A percentile compares a stretch with the other conserved stretches of the same genome.
phyloP scores from a whole-genome alignment of 2,113 vertebrate species.

The Smithornis capensis region DNA sequence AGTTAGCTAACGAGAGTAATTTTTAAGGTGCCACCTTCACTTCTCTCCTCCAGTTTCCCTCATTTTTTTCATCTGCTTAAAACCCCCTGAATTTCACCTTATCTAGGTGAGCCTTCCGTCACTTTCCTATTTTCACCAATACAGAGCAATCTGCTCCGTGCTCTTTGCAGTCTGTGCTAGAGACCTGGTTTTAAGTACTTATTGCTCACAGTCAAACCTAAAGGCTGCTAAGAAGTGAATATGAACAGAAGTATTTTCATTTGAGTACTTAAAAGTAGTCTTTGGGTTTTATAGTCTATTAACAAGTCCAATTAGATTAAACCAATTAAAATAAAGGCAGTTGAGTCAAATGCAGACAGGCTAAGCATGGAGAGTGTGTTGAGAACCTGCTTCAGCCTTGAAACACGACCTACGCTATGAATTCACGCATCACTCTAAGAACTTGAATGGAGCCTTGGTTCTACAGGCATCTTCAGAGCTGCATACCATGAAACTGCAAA shows the following conservation, averaged over 20 bases:
- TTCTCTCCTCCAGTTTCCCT: background rate
- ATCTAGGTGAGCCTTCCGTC: background rate
- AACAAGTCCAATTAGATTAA: background rate
- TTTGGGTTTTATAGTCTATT: background rate
- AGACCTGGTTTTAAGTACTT: background rate
- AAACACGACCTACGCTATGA: background rate
- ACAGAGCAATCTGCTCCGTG: rapidly evolving
- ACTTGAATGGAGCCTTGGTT: background rate
- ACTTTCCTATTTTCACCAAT: background rate
- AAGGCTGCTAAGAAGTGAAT: background rate
- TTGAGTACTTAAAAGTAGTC: background rate
- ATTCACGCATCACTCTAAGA: background rate
- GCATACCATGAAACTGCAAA: background rate
- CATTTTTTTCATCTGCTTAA: background rate
- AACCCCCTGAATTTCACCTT: rapidly evolving
- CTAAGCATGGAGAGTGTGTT: background rate
- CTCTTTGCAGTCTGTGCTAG: background rate
- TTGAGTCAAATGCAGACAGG: background rate
- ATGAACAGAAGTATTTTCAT: background rate
- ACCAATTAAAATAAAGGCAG: background rate
- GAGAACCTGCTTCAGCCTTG: background rate
- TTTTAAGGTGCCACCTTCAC: background rate
- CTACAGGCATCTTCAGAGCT: background rate
- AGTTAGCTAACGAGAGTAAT: background rate
- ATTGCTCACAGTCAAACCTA: background rate